Conservation (phyloP, 2,888 invertebrate species). For the Aleiodes alternator region DNA sequence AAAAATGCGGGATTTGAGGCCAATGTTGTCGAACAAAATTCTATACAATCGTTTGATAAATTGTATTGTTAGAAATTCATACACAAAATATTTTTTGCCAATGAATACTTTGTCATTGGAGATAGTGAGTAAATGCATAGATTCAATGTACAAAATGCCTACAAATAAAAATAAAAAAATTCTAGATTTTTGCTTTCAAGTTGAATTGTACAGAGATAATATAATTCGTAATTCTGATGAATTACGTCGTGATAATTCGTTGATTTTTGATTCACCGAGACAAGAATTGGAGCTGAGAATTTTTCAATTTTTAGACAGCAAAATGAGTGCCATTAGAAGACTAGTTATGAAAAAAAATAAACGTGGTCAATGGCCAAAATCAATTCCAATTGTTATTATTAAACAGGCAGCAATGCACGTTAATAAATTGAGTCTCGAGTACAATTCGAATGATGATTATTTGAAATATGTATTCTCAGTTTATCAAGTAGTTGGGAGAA, state of each 20-base stretch:
- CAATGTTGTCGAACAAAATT: neutral
- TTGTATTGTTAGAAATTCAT: neutral
- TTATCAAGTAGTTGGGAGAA: neutral
- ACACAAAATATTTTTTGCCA: neutral
- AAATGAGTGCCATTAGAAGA: too few relatives aligned
- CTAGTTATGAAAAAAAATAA: too few relatives aligned
- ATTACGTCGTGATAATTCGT: neutral
- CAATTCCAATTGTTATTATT: neutral
- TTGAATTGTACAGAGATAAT: slow-evolving; percentile 4
- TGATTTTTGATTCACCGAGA: neutral
- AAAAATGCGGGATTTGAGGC: neutral
- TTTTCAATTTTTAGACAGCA: neutral
- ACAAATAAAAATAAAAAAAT: neutral
- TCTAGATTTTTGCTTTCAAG: neutral
- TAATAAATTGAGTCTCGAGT: neutral
- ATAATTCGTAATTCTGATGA: neutral
- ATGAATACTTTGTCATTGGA: neutral
- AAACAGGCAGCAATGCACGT: neutral
- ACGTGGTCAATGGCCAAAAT: neutral
- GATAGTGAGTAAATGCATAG: neutral
- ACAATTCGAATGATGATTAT: neutral
- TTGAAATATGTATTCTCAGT: neutral
- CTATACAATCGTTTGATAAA: slow-evolving; percentile 3
- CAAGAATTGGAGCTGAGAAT: neutral
- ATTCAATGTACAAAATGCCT: neutral